phyloP scores from a whole-genome alignment of 2,888 invertebrate genomes.

The Andrena haemorrhoa region DNA sequence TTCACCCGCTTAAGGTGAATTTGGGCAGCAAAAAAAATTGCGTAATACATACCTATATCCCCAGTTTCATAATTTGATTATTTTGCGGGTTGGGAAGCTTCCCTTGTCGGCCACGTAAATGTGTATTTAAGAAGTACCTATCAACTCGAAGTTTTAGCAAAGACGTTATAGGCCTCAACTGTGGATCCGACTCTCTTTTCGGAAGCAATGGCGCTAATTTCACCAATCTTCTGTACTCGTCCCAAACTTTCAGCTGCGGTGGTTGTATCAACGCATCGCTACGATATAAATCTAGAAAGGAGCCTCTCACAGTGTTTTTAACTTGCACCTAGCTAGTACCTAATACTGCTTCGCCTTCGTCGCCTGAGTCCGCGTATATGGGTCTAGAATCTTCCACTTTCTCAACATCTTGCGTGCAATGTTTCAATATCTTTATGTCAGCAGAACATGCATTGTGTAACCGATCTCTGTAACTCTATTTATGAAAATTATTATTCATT shows the following conservation, averaged over 20 bases:
- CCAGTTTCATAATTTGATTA: too few species aligned
- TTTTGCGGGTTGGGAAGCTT: too few species aligned
- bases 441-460: slow-evolving; percentile 25
- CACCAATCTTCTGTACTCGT: slow-evolving; percentile 36
- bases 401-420: neutral
- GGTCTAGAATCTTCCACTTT: neutral
- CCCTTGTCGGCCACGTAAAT: neutral
- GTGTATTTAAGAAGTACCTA: slow-evolving; percentile 4
- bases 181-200: neutral
- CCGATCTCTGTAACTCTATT: slow-evolving; percentile 13
- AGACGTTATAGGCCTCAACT: slow-evolving; percentile 6
- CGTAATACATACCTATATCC: too few species aligned
- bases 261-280: slow-evolving; percentile 2
- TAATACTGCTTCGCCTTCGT: slow-evolving; percentile 14
- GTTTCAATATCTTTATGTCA: slow-evolving; percentile 24
- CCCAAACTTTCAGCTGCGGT: slow-evolving; percentile 27
- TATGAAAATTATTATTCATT: neutral
- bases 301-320: neutral
- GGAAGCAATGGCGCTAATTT: neutral
- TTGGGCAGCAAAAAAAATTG: too few species aligned
- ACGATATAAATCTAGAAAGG: slow-evolving; percentile 7
- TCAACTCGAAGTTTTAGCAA: slow-evolving; percentile 13
- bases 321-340: slow-evolving; percentile 21
- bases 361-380: neutral
- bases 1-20: too few species aligned